These are phyloP conservation scores for Diorhabda elongata DNA, from an alignment of 1,140 invertebrate genomes.

Conservation along the genomic window DNA sequence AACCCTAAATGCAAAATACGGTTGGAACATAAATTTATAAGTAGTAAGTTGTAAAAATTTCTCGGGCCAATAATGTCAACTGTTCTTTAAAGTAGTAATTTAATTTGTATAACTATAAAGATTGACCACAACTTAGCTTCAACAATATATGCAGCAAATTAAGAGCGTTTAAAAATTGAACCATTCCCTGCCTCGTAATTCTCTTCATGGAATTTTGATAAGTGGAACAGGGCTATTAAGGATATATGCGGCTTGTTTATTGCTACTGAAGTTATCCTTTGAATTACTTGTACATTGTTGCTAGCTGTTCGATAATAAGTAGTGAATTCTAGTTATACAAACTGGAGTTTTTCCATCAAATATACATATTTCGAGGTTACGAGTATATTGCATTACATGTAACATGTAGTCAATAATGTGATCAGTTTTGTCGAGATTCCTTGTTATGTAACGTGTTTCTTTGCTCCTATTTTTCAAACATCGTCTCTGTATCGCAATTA, in stretches of 20 bases:
- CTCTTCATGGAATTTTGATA: background rate
- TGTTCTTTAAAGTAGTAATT: background rate
- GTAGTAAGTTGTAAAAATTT: no score
- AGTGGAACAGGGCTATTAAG: background rate
- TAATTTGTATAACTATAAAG: background rate
- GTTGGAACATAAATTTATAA: no score
- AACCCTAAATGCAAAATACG: no score
- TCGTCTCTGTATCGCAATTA: no score
- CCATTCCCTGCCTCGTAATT: background rate
- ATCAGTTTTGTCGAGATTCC: no score
- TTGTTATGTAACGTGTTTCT: no score
- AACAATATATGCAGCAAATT: background rate
- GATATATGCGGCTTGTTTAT: slow-evolving; percentile 1
- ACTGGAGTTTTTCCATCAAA: no score
- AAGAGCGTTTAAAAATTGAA: background rate
- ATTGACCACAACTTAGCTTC: background rate
- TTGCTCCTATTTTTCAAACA: no score
- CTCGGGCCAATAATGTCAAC: background rate
- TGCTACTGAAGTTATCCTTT: background rate
- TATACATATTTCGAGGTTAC: no score
- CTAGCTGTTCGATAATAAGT: background rate
- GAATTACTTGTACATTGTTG: background rate
- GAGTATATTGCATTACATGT: no score
- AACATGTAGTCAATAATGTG: no score
- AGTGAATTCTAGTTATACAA: background rate